phyloP scores from a whole-genome alignment of 2,797 vertebrate species.

The Carcharodon carcharias region DNA sequence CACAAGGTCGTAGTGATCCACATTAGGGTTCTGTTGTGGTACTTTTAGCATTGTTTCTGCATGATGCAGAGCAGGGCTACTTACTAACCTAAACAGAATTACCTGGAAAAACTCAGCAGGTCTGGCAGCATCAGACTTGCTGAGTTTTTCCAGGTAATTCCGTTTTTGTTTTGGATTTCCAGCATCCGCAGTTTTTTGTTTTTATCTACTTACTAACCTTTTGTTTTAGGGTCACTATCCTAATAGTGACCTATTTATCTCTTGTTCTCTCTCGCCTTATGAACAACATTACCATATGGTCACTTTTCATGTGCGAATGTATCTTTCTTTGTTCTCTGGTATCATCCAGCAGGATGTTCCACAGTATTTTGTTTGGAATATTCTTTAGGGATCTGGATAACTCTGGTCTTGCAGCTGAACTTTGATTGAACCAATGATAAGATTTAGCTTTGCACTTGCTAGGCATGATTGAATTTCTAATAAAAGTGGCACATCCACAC shows the following conservation, averaged over 20 bases:
- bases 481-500: not conserved
- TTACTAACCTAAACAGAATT: not conserved
- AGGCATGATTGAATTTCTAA: not conserved
- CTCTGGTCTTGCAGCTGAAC: not conserved
- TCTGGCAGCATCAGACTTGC: too few species aligned
- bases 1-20: not conserved
- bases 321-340: not conserved
- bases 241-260: not conserved
- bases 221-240: not conserved
- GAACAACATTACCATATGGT: not conserved
- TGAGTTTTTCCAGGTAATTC: too few species aligned
- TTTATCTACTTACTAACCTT: not conserved
- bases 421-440: not conserved
- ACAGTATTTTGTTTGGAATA: not conserved
- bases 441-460: not conserved
- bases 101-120: too few species aligned
- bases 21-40: not conserved
- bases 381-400: not conserved
- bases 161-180: too few species aligned
- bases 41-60: not conserved
- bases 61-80: not conserved
- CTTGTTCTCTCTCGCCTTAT: not conserved
- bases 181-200: too few species aligned
- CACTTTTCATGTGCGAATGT: not conserved
- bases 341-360: not conserved